Base-by-base conservation (phyloP, 2,113 vertebrate species). In the Maccullochella peelii region DNA sequence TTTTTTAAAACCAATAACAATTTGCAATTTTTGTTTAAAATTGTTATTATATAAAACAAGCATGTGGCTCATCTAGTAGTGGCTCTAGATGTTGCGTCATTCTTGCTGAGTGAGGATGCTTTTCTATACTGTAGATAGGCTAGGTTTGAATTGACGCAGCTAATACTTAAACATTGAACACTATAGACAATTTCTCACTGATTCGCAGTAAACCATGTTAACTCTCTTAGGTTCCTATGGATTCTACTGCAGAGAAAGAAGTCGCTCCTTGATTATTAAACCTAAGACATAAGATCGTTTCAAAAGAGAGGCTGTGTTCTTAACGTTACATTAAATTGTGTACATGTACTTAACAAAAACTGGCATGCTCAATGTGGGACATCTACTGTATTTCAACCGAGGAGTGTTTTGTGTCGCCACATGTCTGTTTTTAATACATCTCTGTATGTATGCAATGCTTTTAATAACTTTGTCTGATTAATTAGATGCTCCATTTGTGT, bases 1-100 rank as follows among this genome's bases (percentile, higher is more conserved):
- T n/a, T 27, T 59, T 79, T 79, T 30, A 65, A 79, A 79, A 97
- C 94, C 92, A 95, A 95, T 93, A 96, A 40, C 40, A 40, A 36
- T 65, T 20, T 44, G 20, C 33, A 38, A 25, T 59, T 70, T 74
- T 36, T 57, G 11, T 20, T 65, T 4, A 54, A 12, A 40, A 30
- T 63, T 80, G 40, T 71, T 1, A 30, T n/a, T n/a, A n/a, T n/a
- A n/a, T n/a, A n/a, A n/a, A 62, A 42, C 7, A 66, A 16, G 11
- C 30, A 40, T 11, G 8, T 50, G 21, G 27, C 9, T 50, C 47
- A 36, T 54, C 11, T 38, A 36, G 15, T 9, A 18, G 7, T 20
- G 0, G 10, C 49, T 68, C 18, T 27, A 67, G 38, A 42, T 54
- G 12, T 73, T 73, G 30, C 16, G n/a, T 54, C 25, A 1, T 72